These are phyloP conservation scores for Clarias macrocephalus DNA, from an alignment of 2,113 vertebrate genomes.

Conservation along the genomic window DNA sequence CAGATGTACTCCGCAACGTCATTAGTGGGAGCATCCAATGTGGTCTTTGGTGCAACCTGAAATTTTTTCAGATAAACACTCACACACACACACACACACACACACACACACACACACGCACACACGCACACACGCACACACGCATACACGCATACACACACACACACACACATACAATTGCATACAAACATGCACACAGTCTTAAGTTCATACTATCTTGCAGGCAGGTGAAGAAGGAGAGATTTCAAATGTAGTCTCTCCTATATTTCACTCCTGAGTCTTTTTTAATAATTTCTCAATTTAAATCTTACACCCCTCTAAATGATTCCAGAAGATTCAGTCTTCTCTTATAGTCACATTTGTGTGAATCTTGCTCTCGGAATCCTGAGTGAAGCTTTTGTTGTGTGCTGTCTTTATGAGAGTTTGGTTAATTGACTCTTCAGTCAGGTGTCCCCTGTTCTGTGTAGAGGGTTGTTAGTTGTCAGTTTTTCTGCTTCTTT, in stretches of 20 bases:
- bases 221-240: slow-evolving; percentile 28
- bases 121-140: slow-evolving; percentile 34
- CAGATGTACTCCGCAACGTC: slow-evolving; percentile 62
- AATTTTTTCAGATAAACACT: slow-evolving; percentile 2
- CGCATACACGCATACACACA: slow-evolving; percentile 40
- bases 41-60: slow-evolving; percentile 62
- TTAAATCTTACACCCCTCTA: slow-evolving; percentile 8
- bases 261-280: slow-evolving; percentile 25
- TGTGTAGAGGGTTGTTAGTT: slow-evolving; percentile 30
- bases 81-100: slow-evolving; percentile 23
- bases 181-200: slow-evolving; percentile 34
- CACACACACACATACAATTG: slow-evolving; percentile 42
- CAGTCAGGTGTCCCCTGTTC: slow-evolving; percentile 8
- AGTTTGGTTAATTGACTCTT: slow-evolving; percentile 19
- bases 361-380: slow-evolving; percentile 33
- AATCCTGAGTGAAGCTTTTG: slow-evolving; percentile 35
- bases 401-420: slow-evolving; percentile 11
- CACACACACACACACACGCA: slow-evolving; percentile 51
- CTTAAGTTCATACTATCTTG: slow-evolving; percentile 38
- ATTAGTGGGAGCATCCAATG: slow-evolving; percentile 65
- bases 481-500: slow-evolving; percentile 49
- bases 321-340: slow-evolving; percentile 29
- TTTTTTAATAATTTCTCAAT: slow-evolving; percentile 16
- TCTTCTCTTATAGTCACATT: slow-evolving; percentile 41
- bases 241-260: slow-evolving; percentile 21